Evolutionary conservation across 2,888 invertebrate genomes (phyloP), one percentile per base, ranked within the genome.

Genomic region (Cosmia trapezina): DNA sequence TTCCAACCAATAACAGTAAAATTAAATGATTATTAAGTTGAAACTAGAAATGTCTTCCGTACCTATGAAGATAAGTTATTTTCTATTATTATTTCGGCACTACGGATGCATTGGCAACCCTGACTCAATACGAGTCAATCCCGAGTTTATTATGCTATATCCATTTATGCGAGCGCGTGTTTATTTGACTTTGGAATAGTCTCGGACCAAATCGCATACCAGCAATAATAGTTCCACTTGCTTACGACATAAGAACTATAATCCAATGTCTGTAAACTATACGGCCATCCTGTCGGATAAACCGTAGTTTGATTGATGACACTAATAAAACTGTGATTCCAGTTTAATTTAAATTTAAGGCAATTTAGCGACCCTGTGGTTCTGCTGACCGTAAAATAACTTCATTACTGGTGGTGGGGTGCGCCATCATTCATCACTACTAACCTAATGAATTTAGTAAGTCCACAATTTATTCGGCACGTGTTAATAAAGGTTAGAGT

Each of bases 321-420:
- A 89, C 94, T 96, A 96, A 96, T 96, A 96, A 95, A 95, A 95
- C 93, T 93, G 94, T 93, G 95, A 95, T 95, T 95, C 94, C 93
- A 93, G 95, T 95, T 96, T 96, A 96, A 96, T 96, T 96, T 96
- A 94, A 96, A 96, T 96, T 96, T 95, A 95, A 96, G 93, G 93
- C 94, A 95, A 95, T 95, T 95, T 95, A 92, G 91, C 91, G 89
- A 87, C 91, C 92, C 92, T 89, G 93, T 90, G 92, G 91, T 91
- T 92, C 90, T 88, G 92, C 89, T 94, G 95, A 94, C 95, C 95
- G 94, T 94, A 93, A 93, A 95, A 94, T 93, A 89, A 90, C 89
- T 94, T 94, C 91, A 91, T 94, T 94, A 94, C 90, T 89, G 87
- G 88, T 84, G 80, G 85, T 88, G 84, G 91, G 91, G 91, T 85